Conservation (phyloP, 2,797 vertebrate genomes). For the Varecia variegata region DNA sequence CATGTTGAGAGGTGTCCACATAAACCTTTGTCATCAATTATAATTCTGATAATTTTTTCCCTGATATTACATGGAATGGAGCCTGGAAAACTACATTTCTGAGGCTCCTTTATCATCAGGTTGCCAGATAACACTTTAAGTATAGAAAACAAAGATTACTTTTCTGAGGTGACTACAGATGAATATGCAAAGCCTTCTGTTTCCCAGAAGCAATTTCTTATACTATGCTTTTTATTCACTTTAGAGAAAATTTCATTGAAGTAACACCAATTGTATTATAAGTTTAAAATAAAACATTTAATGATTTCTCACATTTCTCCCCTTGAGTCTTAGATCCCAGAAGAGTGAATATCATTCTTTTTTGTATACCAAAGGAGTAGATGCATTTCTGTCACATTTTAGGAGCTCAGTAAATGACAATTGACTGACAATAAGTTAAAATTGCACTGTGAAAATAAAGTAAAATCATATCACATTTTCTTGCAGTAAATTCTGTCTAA, state of each 20-base stretch:
- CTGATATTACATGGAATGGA: fast-evolving
- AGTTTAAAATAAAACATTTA: not conserved
- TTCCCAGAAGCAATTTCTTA: not conserved
- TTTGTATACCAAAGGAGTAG: not conserved
- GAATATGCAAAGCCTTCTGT: not conserved
- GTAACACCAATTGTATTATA: not conserved
- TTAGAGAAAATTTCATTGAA: not conserved
- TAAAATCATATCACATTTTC: not conserved
- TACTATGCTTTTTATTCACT: not conserved
- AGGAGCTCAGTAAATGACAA: not conserved
- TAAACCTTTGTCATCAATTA: no score
- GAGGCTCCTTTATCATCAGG: not conserved
- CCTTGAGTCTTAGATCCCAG: not conserved
- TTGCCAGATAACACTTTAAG: not conserved
- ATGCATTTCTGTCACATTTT: not conserved
- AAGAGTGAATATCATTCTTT: not conserved
- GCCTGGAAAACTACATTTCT: not conserved
- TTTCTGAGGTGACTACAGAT: not conserved
- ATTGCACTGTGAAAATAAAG: not conserved
- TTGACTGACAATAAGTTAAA: not conserved
- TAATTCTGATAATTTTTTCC: not conserved
- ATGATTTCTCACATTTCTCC: not conserved
- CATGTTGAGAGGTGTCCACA: not conserved
- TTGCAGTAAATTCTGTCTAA: not conserved
- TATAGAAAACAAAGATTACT: not conserved